These are phyloP conservation scores for Willisornis vidua DNA, from an alignment of 2,113 vertebrate species.

Conservation along the genomic window DNA sequence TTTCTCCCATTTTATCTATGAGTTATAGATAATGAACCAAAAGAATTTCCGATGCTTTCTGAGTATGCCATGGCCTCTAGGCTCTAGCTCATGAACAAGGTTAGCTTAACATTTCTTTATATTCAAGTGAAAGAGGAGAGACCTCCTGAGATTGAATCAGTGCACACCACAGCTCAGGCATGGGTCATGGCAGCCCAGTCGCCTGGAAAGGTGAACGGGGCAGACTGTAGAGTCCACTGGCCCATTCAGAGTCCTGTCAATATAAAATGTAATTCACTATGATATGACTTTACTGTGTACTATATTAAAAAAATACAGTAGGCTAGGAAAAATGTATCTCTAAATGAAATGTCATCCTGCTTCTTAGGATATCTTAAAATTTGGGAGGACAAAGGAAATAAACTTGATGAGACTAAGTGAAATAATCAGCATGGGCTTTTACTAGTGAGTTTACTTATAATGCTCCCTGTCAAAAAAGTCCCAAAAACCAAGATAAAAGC, in stretches of 20 bases:
- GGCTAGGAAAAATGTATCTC: background rate
- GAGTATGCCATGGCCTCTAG: background rate
- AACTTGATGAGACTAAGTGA: background rate
- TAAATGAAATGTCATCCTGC: background rate
- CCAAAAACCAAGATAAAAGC: background rate
- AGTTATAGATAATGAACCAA: background rate
- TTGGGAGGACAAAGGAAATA: background rate
- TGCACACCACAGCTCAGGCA: background rate
- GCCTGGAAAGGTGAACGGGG: background rate
- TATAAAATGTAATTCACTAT: background rate
- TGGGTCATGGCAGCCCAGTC: background rate
- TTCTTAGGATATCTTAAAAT: background rate
- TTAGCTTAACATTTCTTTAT: background rate
- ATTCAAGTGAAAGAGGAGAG: background rate
- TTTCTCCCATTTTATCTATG: background rate
- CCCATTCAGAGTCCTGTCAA: background rate
- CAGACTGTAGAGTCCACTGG: background rate
- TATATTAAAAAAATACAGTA: background rate
- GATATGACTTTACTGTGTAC: background rate
- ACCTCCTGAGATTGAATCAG: background rate
- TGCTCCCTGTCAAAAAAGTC: accelerated
- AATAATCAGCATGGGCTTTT: background rate
- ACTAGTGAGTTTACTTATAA: background rate
- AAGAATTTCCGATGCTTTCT: background rate
- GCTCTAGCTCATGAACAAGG: background rate